phyloP scores from a whole-genome alignment of 1,140 invertebrate species.

The Hylyphantes graminicola region DNA sequence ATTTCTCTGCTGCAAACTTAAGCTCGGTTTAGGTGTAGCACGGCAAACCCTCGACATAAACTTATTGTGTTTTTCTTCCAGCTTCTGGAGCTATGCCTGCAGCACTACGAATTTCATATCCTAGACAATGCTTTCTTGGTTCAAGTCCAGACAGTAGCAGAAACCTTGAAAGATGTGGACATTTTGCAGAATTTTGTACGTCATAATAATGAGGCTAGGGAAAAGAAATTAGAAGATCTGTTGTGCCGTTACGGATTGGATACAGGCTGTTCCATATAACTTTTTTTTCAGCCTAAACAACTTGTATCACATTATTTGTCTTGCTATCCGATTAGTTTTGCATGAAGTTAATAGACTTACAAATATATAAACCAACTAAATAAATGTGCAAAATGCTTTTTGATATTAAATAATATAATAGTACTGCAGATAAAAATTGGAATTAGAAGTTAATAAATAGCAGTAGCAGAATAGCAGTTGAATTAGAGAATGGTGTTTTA shows the following conservation, averaged over 20 bases:
- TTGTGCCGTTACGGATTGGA: constrained; percentile 48
- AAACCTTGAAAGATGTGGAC: constrained; percentile 30
- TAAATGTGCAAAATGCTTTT: background rate
- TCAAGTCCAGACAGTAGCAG: constrained; percentile 25
- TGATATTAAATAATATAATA: background rate
- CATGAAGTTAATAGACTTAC: background rate
- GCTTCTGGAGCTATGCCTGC: constrained; percentile 39
- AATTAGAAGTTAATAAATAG: too few relatives aligned
- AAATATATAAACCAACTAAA: background rate
- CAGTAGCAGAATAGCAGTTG: too few relatives aligned
- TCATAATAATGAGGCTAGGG: constrained; percentile 36
- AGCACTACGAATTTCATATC: constrained; percentile 56
- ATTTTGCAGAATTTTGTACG: constrained; percentile 25
- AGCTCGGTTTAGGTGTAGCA: too few relatives aligned
- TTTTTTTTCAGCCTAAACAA: background rate
- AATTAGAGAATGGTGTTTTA: too few relatives aligned
- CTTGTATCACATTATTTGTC: too few relatives aligned
- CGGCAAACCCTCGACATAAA: too few relatives aligned
- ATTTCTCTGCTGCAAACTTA: too few relatives aligned
- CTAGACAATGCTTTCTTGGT: constrained; percentile 55
- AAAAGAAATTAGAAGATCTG: constrained; percentile 38
- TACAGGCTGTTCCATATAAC: constrained; percentile 37
- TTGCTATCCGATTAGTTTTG: background rate
- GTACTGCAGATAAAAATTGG: background rate
- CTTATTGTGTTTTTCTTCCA: constrained; percentile 1